Evolutionary conservation across 2,888 invertebrate species (phyloP).

Genomic region (Drosophila antonietae): DNA sequence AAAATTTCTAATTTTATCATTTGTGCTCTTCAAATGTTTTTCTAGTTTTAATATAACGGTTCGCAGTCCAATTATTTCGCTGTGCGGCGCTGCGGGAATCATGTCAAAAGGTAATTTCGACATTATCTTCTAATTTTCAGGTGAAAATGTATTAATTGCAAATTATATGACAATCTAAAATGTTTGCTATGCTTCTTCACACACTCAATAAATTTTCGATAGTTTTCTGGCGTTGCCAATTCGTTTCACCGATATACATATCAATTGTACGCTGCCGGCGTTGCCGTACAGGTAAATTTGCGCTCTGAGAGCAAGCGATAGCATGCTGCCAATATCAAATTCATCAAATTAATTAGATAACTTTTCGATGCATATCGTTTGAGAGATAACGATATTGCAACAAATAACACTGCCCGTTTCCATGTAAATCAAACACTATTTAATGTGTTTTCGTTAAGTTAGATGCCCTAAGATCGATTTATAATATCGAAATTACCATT

Average conservation of each 20-base stretch:
- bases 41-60: slow-evolving; percentile 9
- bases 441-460: too few relatives aligned
- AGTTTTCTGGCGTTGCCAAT: slow-evolving; percentile 20
- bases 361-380: background rate
- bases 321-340: background rate
- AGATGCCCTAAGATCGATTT: background rate
- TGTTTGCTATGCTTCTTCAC: background rate
- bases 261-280: slow-evolving; percentile 33
- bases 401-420: background rate
- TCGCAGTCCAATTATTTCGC: background rate
- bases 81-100: background rate
- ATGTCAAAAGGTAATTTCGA: background rate
- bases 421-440: background rate
- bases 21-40: slow-evolving; percentile 25
- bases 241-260: slow-evolving; percentile 24
- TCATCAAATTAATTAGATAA: background rate
- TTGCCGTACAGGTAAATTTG: slow-evolving; percentile 27
- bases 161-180: background rate
- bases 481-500: background rate
- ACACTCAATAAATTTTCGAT: slow-evolving; percentile 35
- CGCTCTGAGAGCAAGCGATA: background rate
- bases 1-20: slow-evolving; percentile 32
- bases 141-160: background rate
- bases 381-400: too few relatives aligned
- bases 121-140: background rate